Base-by-base conservation (phyloP, 30 jellyfish, hydroid and myxozoan genomes). In the Morbakka virulenta region DNA sequence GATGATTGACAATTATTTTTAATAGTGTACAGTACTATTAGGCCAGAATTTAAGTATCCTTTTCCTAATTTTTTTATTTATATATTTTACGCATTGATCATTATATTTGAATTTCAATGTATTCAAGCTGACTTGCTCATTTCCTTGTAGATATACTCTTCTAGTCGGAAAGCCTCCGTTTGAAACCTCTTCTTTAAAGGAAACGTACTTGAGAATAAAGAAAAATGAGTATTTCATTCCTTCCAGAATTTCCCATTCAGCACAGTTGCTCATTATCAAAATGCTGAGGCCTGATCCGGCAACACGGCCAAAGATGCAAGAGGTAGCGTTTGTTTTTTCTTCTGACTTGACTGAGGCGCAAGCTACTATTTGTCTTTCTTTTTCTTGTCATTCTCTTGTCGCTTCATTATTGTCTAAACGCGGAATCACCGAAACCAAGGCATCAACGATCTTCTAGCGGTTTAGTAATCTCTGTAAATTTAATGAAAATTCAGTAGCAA, bases 111-210 rank as follows among this genome's bases (percentile, higher is more conserved):
- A n/a, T n/a, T n/a, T 25, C 78, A 69, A 17, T 34, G 9, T n/a
- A 12, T 31, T 6, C 69, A 3, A 4, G 6, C 28, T 13, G 3
- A 36, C 50, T 12, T 35, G 0, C 27, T 32, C 4, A 30, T 17
- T 29, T 47, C 28, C 30, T 52, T 50, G 22, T 35, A 91, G 98
- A 32, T 93, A 87, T 52, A 93, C 99, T 23, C 72, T 93, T 53
- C 72, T 86, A 49, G 99, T 87, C 69, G 99, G 99, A 0, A 87
- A 86, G 69, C 99, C 99, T n/a, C 99, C 99, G 64, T 93, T 93
- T 74, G 99, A 93, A 63, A 93, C 99, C 17, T 74, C 87, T 26
- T 86, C 97, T 2, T 64, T 93, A 64, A 93, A 86, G 61, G 99
- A 93, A 66, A 93, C 99, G n/a, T 93, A 93, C 73, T 68, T 71